These are phyloP conservation scores for Zelostemma sp. DNA, from an alignment of 1,140 invertebrate species.

Conservation along the genomic window DNA sequence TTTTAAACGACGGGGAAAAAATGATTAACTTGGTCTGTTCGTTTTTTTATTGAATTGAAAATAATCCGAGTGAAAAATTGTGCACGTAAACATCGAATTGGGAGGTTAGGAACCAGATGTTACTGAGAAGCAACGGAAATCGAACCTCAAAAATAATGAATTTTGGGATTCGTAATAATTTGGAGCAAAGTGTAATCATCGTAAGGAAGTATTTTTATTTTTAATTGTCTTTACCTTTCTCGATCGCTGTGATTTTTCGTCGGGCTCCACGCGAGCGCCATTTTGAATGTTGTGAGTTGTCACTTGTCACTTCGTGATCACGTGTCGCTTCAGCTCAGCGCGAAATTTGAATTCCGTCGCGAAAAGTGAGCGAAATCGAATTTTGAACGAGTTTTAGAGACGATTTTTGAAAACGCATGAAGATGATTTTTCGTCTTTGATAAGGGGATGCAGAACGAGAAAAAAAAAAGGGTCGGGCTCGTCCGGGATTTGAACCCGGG, in stretches of 20 bases:
- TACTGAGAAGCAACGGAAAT: constrained; percentile 11
- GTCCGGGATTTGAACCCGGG: constrained; percentile 85
- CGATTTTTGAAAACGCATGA: no score
- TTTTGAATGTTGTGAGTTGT: constrained; percentile 28
- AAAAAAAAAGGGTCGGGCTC: constrained; percentile 69
- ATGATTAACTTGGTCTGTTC: no score
- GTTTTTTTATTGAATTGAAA: neutral
- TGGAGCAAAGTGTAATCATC: neutral
- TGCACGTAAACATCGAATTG: neutral
- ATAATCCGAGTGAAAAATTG: neutral
- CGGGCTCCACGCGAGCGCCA: constrained; percentile 63
- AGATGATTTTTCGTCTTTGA: no score
- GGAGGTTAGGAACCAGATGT: constrained; percentile 19
- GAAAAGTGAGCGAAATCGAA: no score
- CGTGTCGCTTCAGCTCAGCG: neutral
- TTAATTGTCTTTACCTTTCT: constrained; percentile 67
- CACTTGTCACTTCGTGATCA: neutral
- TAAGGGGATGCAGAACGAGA: no score
- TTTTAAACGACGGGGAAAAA: no score
- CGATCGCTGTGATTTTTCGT: constrained; percentile 79
- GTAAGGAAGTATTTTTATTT: neutral
- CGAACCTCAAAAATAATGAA: constrained; percentile 29
- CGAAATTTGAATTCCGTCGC: no score
- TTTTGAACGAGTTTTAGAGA: no score
- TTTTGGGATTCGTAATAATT: neutral